Percentiles rank a stretch among this genome's conserved stretches.
phyloP scores from a whole-genome alignment of 1,140 invertebrate genomes.

The Catajapyx aquilonaris region DNA sequence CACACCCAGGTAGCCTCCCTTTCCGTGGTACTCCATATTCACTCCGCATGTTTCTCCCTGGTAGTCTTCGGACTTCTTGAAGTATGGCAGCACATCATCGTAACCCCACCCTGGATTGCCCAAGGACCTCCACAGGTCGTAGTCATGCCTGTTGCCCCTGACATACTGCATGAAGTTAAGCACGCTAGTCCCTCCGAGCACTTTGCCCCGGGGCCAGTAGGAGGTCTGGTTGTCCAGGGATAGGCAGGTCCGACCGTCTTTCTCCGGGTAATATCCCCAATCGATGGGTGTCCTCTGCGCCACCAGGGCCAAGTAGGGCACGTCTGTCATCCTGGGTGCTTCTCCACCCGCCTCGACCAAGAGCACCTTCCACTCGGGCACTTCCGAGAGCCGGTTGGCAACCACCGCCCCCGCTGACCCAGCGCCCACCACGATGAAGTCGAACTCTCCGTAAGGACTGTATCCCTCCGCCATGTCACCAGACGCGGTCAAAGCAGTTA shows the following conservation, averaged over 20 bases:
- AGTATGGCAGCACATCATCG: too few relatives aligned
- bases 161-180: constrained; percentile 97
- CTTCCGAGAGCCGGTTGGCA: constrained; percentile 30
- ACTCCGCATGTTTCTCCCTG: too few relatives aligned
- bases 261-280: constrained; percentile 23
- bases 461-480: too few relatives aligned
- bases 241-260: too few relatives aligned
- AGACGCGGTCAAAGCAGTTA: too few relatives aligned
- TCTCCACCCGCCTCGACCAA: constrained; percentile 38
- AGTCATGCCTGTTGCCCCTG: constrained; percentile 72
- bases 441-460: too few relatives aligned
- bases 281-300: constrained; percentile 16
- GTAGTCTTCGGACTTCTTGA: too few relatives aligned
- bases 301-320: constrained; percentile 32
- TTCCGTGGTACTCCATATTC: too few relatives aligned
- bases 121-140: too few relatives aligned
- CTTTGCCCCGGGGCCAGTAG: constrained; percentile 72
- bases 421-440: constrained; percentile 23
- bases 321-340: constrained; percentile 40
- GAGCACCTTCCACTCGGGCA: constrained; percentile 23
- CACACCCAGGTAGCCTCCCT: too few relatives aligned
- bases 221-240: constrained; percentile 56
- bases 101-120: too few relatives aligned
- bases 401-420: constrained; percentile 33
- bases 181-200: constrained; percentile 58